Percentiles rank a stretch among this genome's conserved stretches.
Evolutionary conservation across 2,797 vertebrate genomes (phyloP).

Genomic region (Amblyopsis hoosieri): DNA sequence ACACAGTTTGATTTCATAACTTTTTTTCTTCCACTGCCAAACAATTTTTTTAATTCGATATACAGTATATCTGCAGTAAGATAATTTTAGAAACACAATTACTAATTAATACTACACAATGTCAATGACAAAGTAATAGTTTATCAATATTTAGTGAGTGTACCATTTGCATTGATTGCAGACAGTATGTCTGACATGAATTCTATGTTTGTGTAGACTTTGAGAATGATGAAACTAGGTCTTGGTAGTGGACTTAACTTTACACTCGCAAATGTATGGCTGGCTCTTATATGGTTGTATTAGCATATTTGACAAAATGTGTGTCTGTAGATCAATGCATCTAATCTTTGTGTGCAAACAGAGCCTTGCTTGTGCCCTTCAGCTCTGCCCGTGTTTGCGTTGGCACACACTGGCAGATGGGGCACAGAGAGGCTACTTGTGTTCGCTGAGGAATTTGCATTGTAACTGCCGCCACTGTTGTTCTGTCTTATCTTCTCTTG

Average conservation of each 20-base stretch:
- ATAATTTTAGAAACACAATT: too few relatives aligned
- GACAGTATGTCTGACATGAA: too few relatives aligned
- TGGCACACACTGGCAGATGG: slow-evolving; percentile 64
- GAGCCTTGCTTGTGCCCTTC: slow-evolving; percentile 34
- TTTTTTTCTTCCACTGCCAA: too few relatives aligned
- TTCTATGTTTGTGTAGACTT: too few relatives aligned
- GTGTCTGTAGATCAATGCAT: slow-evolving; percentile 1
- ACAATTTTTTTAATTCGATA: too few relatives aligned
- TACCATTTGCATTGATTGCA: too few relatives aligned
- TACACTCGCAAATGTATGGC: not conserved
- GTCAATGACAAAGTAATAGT: too few relatives aligned
- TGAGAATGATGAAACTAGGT: too few relatives aligned
- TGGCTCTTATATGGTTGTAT: slow-evolving; percentile 9
- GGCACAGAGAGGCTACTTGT: slow-evolving; percentile 59
- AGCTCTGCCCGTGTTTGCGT: slow-evolving; percentile 45
- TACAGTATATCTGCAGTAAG: too few relatives aligned
- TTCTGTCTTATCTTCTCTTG: slow-evolving; percentile 26
- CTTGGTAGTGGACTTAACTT: slow-evolving; percentile 21
- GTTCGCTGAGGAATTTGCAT: slow-evolving; percentile 70
- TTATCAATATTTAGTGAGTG: too few relatives aligned
- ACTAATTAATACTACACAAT: too few relatives aligned
- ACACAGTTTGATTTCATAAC: too few relatives aligned
- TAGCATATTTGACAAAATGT: slow-evolving; percentile 9
- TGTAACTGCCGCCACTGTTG: slow-evolving; percentile 52
- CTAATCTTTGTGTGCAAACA: slow-evolving; percentile 55